A percentile compares a stretch with the other conserved stretches of the same genome.
phyloP scores from a whole-genome alignment of 2,888 invertebrate genomes.

The Pyrrhia umbra region DNA sequence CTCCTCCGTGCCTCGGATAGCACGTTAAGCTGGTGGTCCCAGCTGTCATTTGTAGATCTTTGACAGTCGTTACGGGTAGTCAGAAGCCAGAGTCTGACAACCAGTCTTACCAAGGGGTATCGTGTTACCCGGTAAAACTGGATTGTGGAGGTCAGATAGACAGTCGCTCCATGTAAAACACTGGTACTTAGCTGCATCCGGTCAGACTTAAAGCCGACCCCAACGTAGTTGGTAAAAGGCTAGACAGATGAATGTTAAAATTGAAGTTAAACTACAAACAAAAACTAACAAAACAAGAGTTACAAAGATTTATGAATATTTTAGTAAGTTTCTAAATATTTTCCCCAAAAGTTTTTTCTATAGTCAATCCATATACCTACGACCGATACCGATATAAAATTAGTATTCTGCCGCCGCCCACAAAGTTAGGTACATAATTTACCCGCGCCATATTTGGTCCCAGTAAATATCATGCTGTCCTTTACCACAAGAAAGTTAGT shows the following conservation, averaged over 20 bases:
- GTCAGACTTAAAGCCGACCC: too few relatives aligned
- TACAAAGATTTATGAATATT: neutral
- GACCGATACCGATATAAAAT: constrained; percentile 10
- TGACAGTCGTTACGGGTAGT: too few relatives aligned
- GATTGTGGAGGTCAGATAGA: too few relatives aligned
- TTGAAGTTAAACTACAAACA: neutral
- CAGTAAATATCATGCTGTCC: constrained; percentile 58
- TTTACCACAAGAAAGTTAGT: constrained; percentile 51
- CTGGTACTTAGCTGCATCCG: too few relatives aligned
- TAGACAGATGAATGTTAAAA: neutral
- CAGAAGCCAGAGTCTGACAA: too few relatives aligned
- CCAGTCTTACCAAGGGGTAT: too few relatives aligned
- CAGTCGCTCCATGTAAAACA: too few relatives aligned
- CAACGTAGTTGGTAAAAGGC: too few relatives aligned
- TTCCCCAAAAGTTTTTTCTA: neutral
- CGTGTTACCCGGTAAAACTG: too few relatives aligned
- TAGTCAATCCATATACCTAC: constrained; percentile 14
- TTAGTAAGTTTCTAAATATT: neutral
- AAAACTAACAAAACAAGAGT: neutral
- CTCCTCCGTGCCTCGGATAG: too few relatives aligned
- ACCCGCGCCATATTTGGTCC: constrained; percentile 48
- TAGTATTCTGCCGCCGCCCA: constrained; percentile 50
- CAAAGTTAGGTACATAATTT: constrained; percentile 45
- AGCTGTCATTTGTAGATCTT: too few relatives aligned
- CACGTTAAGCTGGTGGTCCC: too few relatives aligned